Percentiles rank a stretch among this genome's conserved stretches.
These are phyloP conservation scores for Amazona vittata DNA, from an alignment of 2,113 vertebrate genomes.

Conservation along the genomic window DNA sequence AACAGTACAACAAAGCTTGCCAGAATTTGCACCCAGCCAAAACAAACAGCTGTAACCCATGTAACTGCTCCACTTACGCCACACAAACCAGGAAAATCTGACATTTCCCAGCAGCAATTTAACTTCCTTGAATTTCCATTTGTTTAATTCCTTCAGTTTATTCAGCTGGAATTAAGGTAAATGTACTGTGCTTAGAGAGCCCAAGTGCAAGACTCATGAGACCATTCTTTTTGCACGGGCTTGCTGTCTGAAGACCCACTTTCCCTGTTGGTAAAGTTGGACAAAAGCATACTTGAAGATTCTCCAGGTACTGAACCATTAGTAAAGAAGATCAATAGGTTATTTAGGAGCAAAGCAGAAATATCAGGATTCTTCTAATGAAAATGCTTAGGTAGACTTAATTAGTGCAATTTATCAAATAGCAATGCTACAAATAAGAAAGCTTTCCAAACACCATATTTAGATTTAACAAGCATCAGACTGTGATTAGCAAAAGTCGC, in stretches of 20 bases:
- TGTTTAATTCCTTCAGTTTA: background rate
- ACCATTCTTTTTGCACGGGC: background rate
- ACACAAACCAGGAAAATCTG: background rate
- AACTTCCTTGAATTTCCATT: background rate
- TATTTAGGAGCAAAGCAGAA: background rate
- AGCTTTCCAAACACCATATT: background rate
- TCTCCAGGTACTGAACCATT: background rate
- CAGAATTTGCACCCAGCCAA: background rate
- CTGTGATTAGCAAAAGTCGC: fast-evolving
- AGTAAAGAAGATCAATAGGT: background rate
- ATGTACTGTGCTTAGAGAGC: background rate
- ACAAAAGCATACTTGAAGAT: background rate
- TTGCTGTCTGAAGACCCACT: background rate
- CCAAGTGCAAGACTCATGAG: background rate
- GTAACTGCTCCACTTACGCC: background rate
- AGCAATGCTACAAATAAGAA: background rate
- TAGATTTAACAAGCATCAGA: background rate
- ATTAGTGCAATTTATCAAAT: background rate
- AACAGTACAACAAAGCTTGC: background rate
- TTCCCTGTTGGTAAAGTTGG: background rate
- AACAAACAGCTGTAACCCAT: background rate
- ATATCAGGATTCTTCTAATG: background rate
- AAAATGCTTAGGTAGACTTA: background rate
- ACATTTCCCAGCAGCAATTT: background rate
- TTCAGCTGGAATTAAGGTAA: background rate